Conservation (phyloP, 2,797 vertebrate species). For the Callimico goeldii region DNA sequence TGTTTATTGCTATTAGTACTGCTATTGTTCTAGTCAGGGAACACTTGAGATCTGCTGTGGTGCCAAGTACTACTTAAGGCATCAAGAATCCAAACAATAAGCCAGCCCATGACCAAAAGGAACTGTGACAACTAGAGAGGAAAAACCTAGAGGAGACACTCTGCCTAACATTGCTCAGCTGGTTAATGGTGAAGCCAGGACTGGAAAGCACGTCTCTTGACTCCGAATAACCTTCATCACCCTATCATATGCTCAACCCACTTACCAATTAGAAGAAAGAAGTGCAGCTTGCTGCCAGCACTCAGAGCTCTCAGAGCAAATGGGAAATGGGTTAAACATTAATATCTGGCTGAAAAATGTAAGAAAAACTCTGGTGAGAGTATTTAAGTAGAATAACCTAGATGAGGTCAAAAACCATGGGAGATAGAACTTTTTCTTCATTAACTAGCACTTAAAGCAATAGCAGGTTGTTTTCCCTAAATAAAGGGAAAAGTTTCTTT, state of each 20-base stretch:
- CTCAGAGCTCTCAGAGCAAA: background rate
- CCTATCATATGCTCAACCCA: background rate
- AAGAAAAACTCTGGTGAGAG: background rate
- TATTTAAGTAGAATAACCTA: background rate
- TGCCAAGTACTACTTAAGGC: background rate
- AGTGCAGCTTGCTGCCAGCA: background rate
- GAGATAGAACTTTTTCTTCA: background rate
- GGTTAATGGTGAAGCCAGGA: background rate
- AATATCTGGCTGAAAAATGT: background rate
- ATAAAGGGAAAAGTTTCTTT: background rate
- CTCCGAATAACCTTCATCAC: too few species aligned
- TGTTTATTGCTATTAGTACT: background rate
- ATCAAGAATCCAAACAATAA: background rate
- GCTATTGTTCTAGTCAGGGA: background rate
- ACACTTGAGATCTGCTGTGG: background rate
- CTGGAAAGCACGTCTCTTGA: background rate
- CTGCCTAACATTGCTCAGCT: background rate
- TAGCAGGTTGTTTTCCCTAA: background rate
- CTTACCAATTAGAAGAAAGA: background rate
- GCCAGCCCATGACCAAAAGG: background rate
- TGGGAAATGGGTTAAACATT: background rate
- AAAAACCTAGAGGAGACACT: background rate
- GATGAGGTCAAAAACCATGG: background rate
- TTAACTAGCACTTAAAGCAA: background rate
- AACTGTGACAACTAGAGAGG: background rate